Conservation (phyloP, 2,888 invertebrate genomes). For the Lathronympha strigana region DNA sequence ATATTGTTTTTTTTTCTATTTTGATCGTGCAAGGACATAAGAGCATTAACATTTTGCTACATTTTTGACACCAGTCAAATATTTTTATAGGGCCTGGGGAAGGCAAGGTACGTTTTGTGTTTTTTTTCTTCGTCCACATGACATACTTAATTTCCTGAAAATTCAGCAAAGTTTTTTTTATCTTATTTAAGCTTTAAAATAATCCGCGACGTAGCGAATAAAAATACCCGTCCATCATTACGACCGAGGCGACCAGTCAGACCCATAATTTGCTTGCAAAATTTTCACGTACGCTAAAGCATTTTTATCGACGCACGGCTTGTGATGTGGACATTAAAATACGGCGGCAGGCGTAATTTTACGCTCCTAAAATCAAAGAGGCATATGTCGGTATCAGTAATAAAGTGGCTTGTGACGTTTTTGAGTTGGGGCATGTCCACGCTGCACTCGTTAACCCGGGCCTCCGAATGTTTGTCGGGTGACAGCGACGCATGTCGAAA, state of each 20-base stretch:
- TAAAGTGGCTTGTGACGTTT: slow-evolving; percentile 16
- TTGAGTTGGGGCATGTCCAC: background rate
- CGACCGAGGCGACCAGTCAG: slow-evolving; percentile 33
- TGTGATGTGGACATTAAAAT: slow-evolving; percentile 59
- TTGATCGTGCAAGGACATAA: too few relatives aligned
- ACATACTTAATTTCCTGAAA: background rate
- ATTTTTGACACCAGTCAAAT: too few relatives aligned
- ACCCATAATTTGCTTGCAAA: slow-evolving; percentile 33
- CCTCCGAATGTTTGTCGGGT: slow-evolving; percentile 77
- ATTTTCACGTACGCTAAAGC: slow-evolving; percentile 34
- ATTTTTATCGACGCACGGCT: slow-evolving; percentile 42
- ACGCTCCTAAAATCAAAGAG: background rate
- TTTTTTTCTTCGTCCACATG: background rate
- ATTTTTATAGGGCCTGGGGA: background rate
- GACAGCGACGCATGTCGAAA: slow-evolving; percentile 83
- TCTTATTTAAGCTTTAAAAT: slow-evolving; percentile 5
- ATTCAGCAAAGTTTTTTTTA: background rate
- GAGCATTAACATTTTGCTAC: too few relatives aligned
- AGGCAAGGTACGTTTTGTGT: background rate
- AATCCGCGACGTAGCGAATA: slow-evolving; percentile 21
- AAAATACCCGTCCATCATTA: slow-evolving; percentile 33
- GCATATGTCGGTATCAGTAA: background rate
- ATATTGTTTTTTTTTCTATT: too few relatives aligned
- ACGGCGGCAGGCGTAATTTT: slow-evolving; percentile 66
- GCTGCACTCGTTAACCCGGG: slow-evolving; percentile 69